A percentile compares a stretch with the other conserved stretches of the same genome.
Conservation (phyloP, 2,797 vertebrate genomes). For the Spatula clypeata region DNA sequence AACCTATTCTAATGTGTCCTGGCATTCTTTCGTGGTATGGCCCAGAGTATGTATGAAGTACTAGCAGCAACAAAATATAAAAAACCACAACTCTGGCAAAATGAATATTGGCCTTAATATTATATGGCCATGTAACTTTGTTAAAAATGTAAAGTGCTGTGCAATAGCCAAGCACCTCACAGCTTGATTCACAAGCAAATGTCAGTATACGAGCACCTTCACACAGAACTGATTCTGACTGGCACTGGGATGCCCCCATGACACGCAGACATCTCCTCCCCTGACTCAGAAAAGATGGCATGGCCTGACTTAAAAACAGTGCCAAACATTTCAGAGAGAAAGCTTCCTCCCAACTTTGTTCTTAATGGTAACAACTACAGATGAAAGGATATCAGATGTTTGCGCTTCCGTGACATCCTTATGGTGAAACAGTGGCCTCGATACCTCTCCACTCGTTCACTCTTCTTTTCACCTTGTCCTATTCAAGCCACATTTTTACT, state of each 20-base stretch:
- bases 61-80: background rate
- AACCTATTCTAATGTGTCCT: background rate
- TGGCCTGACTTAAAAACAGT: background rate
- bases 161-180: background rate
- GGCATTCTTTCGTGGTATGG: background rate
- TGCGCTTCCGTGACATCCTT: background rate
- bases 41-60: accelerated
- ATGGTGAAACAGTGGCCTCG: background rate
- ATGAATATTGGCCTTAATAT: background rate
- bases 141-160: background rate
- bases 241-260: background rate
- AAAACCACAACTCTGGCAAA: background rate
- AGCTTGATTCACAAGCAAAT: background rate
- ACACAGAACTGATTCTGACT: background rate
- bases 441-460: background rate
- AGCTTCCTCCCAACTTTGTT: background rate
- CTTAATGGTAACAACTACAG: background rate
- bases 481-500: background rate
- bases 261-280: background rate
- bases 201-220: background rate
- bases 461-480: background rate
- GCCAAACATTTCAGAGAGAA: background rate
- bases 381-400: background rate
- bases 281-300: background rate
- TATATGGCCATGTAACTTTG: background rate